phyloP scores from a whole-genome alignment of 2,797 vertebrate genomes.

The Sebastes iracundus region DNA sequence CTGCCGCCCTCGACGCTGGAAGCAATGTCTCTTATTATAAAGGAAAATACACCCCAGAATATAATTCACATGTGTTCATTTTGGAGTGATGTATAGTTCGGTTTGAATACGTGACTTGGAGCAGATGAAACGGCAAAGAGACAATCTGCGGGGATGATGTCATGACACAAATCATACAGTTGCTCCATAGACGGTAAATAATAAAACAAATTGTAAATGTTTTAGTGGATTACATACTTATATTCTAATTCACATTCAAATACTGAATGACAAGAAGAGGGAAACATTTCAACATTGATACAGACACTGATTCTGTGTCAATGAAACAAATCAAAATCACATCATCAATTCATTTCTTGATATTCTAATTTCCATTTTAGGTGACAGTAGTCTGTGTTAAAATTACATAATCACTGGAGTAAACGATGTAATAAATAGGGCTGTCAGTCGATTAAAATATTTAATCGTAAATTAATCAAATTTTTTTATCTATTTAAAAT shows the following conservation, averaged over 20 bases:
- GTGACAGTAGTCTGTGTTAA: neutral
- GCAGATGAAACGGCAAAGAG: neutral
- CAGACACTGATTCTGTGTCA: neutral
- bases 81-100: neutral
- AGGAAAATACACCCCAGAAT: neutral
- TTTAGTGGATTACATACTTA: constrained; percentile 8
- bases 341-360: neutral
- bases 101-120: neutral
- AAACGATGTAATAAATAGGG: no score
- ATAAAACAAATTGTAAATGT: neutral
- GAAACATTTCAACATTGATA: neutral
- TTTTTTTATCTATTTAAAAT: no score
- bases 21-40: constrained; percentile 7
- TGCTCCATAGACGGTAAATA: constrained; percentile 35
- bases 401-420: neutral
- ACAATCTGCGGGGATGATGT: constrained; percentile 15
- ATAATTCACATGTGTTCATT: neutral
- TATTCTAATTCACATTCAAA: constrained; percentile 2
- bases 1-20: neutral
- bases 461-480: no score
- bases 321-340: neutral
- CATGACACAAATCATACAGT: constrained; percentile 21
- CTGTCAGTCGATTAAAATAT: no score
- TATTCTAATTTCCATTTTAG: neutral
- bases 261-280: neutral